phyloP scores from a whole-genome alignment of 2,888 invertebrate species.

The Drosophila silvestris region DNA sequence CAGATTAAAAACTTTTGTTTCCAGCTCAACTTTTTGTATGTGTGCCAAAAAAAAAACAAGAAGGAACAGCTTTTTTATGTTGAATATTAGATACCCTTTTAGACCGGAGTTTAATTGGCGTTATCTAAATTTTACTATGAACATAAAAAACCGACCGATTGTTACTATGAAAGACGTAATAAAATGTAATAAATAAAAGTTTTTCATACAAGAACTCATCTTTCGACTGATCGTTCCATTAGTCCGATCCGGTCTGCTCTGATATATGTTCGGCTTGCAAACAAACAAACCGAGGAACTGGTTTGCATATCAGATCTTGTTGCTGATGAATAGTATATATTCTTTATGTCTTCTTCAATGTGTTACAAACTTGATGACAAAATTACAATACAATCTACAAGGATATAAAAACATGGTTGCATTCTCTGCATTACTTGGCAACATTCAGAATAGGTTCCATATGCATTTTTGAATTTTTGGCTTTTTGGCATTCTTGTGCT shows the following conservation, averaged over 20 bases:
- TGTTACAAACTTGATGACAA: neutral
- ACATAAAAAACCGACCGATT: neutral
- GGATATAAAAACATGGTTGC: constrained; percentile 30
- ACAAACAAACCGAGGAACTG: neutral
- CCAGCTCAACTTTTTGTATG: constrained; percentile 55
- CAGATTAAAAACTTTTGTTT: constrained; percentile 77
- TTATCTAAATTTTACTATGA: neutral
- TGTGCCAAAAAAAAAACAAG: constrained; percentile 33
- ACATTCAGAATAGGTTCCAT: constrained; percentile 24
- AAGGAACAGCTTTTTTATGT: neutral
- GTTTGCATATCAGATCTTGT: neutral
- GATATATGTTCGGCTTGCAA: too few species aligned
- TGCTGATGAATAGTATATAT: neutral
- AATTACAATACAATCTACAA: neutral
- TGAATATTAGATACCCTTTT: neutral
- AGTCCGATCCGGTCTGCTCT: too few species aligned
- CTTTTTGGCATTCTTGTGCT: constrained; percentile 23
- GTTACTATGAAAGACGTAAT: too few species aligned
- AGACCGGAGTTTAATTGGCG: neutral
- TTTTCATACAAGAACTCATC: too few species aligned
- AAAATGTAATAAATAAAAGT: too few species aligned
- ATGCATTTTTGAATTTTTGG: constrained; percentile 38
- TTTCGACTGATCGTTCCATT: too few species aligned
- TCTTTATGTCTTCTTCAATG: neutral
- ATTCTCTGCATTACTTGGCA: constrained; percentile 63